These are phyloP conservation scores for Eurytoma californica DNA, from an alignment of 2,888 invertebrate species.

Conservation along the genomic window DNA sequence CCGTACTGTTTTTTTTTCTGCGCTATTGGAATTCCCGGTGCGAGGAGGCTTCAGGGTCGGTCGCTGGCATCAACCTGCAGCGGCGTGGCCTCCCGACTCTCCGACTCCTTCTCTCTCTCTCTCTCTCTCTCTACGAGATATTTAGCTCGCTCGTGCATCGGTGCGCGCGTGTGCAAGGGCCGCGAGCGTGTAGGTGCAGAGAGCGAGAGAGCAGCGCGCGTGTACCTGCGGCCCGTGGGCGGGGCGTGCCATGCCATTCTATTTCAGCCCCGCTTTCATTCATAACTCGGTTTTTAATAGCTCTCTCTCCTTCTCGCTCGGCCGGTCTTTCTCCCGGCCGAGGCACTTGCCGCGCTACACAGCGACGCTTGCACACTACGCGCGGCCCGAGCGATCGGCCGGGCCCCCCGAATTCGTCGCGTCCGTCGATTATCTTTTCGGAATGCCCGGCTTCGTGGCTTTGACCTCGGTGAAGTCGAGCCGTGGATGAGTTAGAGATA, in stretches of 20 bases:
- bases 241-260: slow-evolving; percentile 73
- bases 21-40: slow-evolving; percentile 31
- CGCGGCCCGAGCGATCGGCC: not conserved
- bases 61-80: slow-evolving; percentile 57
- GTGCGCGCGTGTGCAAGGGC: slow-evolving; percentile 3
- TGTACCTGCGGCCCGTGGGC: slow-evolving; percentile 65
- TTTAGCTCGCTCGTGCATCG: not conserved
- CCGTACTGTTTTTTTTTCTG: not conserved
- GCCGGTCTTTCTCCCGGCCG: slow-evolving; percentile 10
- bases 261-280: slow-evolving; percentile 74
- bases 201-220: slow-evolving; percentile 12
- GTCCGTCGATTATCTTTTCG: slow-evolving; percentile 43
- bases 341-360: not conserved
- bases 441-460: slow-evolving; percentile 32
- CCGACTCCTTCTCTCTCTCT: slow-evolving; percentile 45
- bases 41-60: slow-evolving; percentile 53
- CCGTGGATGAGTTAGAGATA: no score
- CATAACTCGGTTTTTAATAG: slow-evolving; percentile 74
- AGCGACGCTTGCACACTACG: slow-evolving; percentile 11
- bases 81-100: not conserved
- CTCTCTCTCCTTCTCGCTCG: slow-evolving; percentile 55
- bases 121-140: slow-evolving; percentile 48
- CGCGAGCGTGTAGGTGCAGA: slow-evolving; percentile 42
- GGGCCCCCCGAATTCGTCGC: slow-evolving; percentile 16
- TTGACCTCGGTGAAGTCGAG: slow-evolving; percentile 22